phyloP scores from a whole-genome alignment of 2,888 invertebrate species.

The Caenorhabditis virilis region DNA sequence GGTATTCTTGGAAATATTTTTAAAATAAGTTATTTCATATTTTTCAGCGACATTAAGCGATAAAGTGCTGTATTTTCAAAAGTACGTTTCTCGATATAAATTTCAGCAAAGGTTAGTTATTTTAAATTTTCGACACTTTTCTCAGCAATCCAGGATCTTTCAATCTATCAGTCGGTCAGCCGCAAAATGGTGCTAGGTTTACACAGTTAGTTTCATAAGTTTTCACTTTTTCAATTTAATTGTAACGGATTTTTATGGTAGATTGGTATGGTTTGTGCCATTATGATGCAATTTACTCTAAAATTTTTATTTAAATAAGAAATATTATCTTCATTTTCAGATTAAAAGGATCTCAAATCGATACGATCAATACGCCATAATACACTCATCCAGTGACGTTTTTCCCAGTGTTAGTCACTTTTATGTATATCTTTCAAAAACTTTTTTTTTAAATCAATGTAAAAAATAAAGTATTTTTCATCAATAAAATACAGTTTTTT shows the following conservation, averaged over 20 bases:
- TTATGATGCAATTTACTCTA: no score
- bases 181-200: no score
- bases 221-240: neutral
- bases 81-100: conserved; percentile 15
- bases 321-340: neutral
- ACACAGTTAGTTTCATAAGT: conserved; percentile 11
- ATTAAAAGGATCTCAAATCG: no score
- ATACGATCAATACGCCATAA: no score
- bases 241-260: no score
- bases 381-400: no score
- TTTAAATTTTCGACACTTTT: neutral
- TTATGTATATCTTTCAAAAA: neutral
- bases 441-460: neutral
- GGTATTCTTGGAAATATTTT: neutral
- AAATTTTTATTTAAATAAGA: no score
- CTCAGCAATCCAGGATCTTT: no score
- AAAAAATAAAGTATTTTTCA: neutral
- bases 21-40: neutral
- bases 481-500: neutral
- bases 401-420: conserved; percentile 8
- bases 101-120: conserved; percentile 17
- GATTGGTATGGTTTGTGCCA: no score
- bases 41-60: conserved; percentile 18
- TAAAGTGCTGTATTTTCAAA: neutral
- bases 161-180: no score